Base-by-base conservation (phyloP, 2,797 vertebrate genomes). In the Platalea minor region DNA sequence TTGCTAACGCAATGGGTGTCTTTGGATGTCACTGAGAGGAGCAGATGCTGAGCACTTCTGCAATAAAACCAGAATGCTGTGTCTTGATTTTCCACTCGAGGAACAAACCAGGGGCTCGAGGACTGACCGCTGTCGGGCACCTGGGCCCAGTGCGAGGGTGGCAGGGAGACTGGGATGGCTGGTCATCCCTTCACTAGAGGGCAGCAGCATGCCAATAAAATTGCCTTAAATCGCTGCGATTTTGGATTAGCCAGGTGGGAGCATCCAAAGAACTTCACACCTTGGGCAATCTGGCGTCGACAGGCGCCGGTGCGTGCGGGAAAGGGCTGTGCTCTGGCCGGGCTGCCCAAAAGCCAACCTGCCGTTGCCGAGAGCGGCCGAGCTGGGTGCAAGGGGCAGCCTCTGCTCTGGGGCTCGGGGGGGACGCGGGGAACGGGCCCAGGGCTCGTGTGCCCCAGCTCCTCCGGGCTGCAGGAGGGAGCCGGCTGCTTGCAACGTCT, bases 151-250 rank as follows among this genome's bases (percentile, higher is more conserved):
- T 18, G 3, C 0, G 8, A 57, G 37, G 0, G 1, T 7, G 7
- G 11, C 0, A 0, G 37, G 41, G 17, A 35, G 5, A 39, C 88
- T 54, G 85, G 85, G 35, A 5, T 7, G 15, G 5, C 48, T 2
- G 65, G 53, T 8, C 12, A 7, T 10, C 26, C 28, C 77, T 33
- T 53, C 96, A 85, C 94, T 95, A 97, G 96, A 94, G 96, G 96
- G 96, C 96, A 96, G 93, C 95, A 93, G 60, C 91, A 83, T 20
- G 93, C 91, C 95, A 74, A 57, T 24, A 25, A 92, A 41, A 37
- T 29, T 1, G 9, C 33, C 41, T 37, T 10, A 16, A n/a, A 59
- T 21, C 13, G 11, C 53, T 1, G 39, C 50, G 2, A 7, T 60
- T 88, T 31, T 18, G 70, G 74, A 31, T 39, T 2, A 29, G 19